A percentile compares a stretch with the other conserved stretches of the same genome.
phyloP scores from a whole-genome alignment of 2,113 vertebrate genomes.

The Melierax canorus region DNA sequence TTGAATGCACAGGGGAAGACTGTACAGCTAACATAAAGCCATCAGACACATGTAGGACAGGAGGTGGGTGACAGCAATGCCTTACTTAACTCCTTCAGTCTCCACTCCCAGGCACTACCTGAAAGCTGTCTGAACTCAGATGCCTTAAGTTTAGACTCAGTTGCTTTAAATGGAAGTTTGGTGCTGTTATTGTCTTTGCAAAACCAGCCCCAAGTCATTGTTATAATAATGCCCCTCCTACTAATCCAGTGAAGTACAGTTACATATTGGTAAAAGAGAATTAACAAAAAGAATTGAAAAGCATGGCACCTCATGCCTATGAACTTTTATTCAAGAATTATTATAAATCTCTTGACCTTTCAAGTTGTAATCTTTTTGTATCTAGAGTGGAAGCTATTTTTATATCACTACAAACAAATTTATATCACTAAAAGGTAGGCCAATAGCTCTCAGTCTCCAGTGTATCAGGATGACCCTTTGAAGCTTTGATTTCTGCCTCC shows the following conservation, averaged over 20 bases:
- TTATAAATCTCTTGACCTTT: conserved; percentile 4
- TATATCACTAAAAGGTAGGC: conserved; percentile 2
- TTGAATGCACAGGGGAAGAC: neutral
- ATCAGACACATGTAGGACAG: neutral
- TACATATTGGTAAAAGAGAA: neutral
- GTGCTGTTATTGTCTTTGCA: neutral
- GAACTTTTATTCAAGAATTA: neutral
- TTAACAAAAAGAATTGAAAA: neutral
- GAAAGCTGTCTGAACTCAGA: neutral
- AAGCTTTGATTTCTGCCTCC: conserved; percentile 33
- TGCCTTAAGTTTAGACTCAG: neutral
- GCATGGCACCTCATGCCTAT: neutral
- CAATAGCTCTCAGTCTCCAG: neutral
- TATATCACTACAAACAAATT: neutral
- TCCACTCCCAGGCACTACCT: neutral
- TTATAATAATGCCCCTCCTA: neutral
- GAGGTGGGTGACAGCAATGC: neutral
- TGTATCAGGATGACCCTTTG: neutral
- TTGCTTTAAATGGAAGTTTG: neutral
- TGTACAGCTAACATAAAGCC: neutral
- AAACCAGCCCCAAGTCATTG: neutral
- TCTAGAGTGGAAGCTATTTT: neutral
- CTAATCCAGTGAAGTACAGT: neutral
- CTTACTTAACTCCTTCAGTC: neutral
- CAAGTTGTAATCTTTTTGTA: neutral